Evolutionary conservation across 1,140 invertebrate species (phyloP).

Genomic region (roundworm (Caenorhabditis elegans)): DNA sequence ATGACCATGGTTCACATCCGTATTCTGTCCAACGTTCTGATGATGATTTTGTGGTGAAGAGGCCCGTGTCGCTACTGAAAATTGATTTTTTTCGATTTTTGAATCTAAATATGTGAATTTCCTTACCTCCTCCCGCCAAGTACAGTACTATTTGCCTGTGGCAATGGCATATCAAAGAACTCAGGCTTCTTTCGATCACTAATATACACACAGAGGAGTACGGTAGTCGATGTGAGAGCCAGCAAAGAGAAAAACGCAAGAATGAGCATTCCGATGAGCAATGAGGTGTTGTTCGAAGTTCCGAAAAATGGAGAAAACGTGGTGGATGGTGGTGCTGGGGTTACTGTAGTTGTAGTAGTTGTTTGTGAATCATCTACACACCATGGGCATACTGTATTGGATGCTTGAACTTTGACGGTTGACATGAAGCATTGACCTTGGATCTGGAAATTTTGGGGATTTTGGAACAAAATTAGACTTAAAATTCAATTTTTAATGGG

Average conservation of each 20-base stretch:
- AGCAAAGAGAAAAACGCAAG: background rate
- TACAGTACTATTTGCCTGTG: conserved; percentile 5
- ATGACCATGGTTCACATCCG: background rate
- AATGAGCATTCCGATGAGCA: background rate
- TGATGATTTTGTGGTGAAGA: background rate
- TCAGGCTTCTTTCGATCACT: background rate
- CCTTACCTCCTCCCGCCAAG: no score
- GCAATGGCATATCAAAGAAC: background rate
- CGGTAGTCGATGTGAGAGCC: background rate
- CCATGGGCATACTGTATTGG: background rate
- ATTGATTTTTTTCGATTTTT: no score
- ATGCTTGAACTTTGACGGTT: background rate
- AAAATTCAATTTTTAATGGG: no score
- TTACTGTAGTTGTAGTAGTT: background rate
- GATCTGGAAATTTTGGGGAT: background rate
- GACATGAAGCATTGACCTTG: background rate
- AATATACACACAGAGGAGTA: background rate
- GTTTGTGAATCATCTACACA: conserved; percentile 8
- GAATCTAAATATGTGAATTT: no score
- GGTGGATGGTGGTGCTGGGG: background rate
- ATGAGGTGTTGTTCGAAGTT: background rate
- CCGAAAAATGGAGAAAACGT: background rate
- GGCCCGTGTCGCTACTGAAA: background rate
- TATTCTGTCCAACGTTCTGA: conserved; percentile 17
- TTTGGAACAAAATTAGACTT: no score